Conservation (phyloP, 2,888 invertebrate genomes). For the Heliconius charithonia region DNA sequence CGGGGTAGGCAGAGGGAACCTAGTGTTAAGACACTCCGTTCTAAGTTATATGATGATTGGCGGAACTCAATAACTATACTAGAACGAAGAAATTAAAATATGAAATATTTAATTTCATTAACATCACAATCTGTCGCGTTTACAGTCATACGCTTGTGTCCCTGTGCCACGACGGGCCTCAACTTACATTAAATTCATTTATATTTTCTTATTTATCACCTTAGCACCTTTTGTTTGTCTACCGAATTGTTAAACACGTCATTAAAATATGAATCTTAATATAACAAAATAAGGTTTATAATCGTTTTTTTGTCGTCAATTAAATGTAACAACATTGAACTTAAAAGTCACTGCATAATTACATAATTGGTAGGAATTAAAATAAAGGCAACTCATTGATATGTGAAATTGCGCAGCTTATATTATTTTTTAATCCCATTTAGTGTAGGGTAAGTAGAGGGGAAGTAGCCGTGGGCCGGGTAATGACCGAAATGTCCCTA, state of each 20-base stretch:
- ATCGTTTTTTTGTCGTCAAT: neutral
- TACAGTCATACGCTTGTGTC: too few relatives aligned
- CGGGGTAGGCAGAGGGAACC: too few relatives aligned
- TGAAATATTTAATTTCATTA: too few relatives aligned
- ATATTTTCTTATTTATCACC: neutral
- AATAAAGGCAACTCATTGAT: slow-evolving; percentile 13
- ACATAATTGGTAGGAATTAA: neutral
- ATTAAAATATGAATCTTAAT: neutral
- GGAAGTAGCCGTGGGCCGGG: too few relatives aligned
- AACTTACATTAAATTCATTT: neutral
- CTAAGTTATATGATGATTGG: too few relatives aligned
- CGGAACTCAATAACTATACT: too few relatives aligned
- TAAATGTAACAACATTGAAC: neutral
- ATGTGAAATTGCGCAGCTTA: neutral
- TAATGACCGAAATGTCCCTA: too few relatives aligned
- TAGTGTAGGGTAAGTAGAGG: too few relatives aligned
- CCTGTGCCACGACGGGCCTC: too few relatives aligned
- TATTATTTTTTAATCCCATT: neutral
- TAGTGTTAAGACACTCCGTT: too few relatives aligned
- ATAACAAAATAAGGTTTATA: neutral
- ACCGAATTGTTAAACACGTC: neutral
- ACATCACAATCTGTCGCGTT: too few relatives aligned
- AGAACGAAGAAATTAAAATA: too few relatives aligned
- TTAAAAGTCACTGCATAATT: slow-evolving; percentile 1
- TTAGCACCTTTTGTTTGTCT: neutral